Evolutionary conservation across 1,140 invertebrate species (phyloP).

Genomic region (Thereuonema tuberculata): DNA sequence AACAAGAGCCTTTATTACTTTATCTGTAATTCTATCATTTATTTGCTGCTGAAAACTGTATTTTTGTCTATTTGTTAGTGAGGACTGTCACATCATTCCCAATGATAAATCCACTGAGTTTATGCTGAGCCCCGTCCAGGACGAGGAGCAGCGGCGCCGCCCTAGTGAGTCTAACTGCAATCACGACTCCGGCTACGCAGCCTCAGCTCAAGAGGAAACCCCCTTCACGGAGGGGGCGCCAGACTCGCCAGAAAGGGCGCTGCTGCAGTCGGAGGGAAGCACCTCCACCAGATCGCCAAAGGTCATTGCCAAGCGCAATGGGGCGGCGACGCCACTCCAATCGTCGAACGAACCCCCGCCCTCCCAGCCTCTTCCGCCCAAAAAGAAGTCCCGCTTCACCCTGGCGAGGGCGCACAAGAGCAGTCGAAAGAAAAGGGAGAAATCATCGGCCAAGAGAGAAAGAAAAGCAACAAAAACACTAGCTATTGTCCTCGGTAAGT

Average conservation of each 20-base stretch:
- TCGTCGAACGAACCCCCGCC: background rate
- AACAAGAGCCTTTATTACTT: too few relatives aligned
- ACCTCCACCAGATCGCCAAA: too few relatives aligned
- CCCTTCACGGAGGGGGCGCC: background rate
- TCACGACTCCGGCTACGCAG: background rate
- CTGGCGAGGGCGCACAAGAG: conserved; percentile 43
- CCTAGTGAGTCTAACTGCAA: conserved; percentile 5
- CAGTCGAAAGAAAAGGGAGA: conserved; percentile 86
- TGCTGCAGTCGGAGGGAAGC: too few relatives aligned
- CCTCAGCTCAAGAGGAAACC: background rate
- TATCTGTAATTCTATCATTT: too few relatives aligned
- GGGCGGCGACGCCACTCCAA: conserved; percentile 1
- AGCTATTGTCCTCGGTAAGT: conserved; percentile 95
- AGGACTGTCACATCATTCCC: conserved; percentile 66
- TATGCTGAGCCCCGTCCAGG: conserved; percentile 65
- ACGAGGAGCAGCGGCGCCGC: conserved; percentile 36
- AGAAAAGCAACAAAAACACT: conserved; percentile 98
- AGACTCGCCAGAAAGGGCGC: background rate
- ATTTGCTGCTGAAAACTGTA: too few relatives aligned
- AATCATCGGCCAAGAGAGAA: conserved; percentile 87
- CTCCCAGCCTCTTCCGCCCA: conserved; percentile 2
- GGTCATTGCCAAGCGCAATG: conserved; percentile 1
- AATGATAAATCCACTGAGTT: conserved; percentile 81
- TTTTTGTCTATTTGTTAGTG: conserved; percentile 19
- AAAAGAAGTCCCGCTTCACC: conserved; percentile 23